Base-by-base conservation (phyloP, 2,888 invertebrate genomes). In the Thelaira solivaga region DNA sequence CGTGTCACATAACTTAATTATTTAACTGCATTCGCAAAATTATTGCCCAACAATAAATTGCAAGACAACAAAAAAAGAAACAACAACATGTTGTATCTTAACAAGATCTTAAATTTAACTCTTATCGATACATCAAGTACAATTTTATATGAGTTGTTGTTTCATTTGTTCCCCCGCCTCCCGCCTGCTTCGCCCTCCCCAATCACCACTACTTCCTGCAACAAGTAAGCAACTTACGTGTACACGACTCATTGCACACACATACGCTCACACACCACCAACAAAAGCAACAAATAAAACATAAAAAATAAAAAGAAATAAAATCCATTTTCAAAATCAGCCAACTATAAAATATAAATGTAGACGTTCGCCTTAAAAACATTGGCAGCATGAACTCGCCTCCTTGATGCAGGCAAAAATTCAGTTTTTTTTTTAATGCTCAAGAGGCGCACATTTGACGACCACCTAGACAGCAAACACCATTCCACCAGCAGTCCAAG, bases 381-480 rank as follows among this genome's bases (percentile, higher is more conserved):
- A 74, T 78, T 78, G 69, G 74, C 78, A 78, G 69, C 78, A 78
- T 69, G 59, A 78, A 78, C 57, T 78, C 78, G 78, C 78, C 74
- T 78, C 74, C 65, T 65, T 36, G 61, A 31, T 53, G 59, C 74
- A 72, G 53, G 51, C 67, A 69, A 61, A 36, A 34, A 41, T 18
- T 18, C 65, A 41, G 67, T 72, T 36, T 41, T 55, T 36, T 41
- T 55, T 31, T 41, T 22, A 45, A 61, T 71, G 51, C 55, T 67
- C 62, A 61, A 68, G 67, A 77, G 73, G 65, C 74, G 78, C 78
- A 78, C 74, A 74, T 71, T 61, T 78, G 78, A 78, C 74, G 78
- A 78, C 78, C 78, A 78, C 78, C 78, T 74, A 74, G 78, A 74
- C 78, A 69, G 78, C 74, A 69, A 78, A 78, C 78, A 78, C 74